Evolutionary conservation across 2,888 invertebrate species (phyloP), one percentile per base, ranked within the genome.

Genomic region (Mystacides longicornis): DNA sequence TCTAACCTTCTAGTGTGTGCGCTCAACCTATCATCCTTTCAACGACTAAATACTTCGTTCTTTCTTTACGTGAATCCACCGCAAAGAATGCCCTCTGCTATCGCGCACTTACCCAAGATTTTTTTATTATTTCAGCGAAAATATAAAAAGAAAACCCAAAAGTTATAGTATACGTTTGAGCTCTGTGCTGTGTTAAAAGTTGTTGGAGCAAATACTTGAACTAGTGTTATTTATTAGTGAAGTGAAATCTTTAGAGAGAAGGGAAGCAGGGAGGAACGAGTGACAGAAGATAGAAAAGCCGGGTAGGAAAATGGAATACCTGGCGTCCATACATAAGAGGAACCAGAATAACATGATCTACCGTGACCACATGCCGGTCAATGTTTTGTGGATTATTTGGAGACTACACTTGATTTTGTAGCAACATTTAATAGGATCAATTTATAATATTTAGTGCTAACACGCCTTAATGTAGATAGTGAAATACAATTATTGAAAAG

Each of bases 401-500:
- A 54, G 54, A 50, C 54, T 49, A 45, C 43, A 54, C n/a, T 31
- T 49, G 19, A 54, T 54, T 54, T 54, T 54, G 54, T 54, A 54
- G 54, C 54, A 54, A 50, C 22, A 49, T 49, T 27, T 45, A 27
- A 37, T 37, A 37, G 14, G 5, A 11, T 27, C 3, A n/a, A 37
- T n/a, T 7, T 37, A 7, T 37, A 7, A 37, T 37, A 37, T 37
- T n/a, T 37, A 37, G 14, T 37, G 37, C 37, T 37, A 37, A 14
- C 3, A 16, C 37, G 37, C n/a, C n/a, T n/a, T n/a, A n/a, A n/a
- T n/a, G 16, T 37, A 37, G 37, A 37, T 37, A 37, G 37, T 16
- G n/a, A 37, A 27, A n/a, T 37, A n/a, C 37, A 37, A 37, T 37
- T 37, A 16, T 37, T n/a, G 37, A 14, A 37, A 37, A 27, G 11